Percentiles rank a stretch among this genome's conserved stretches.
phyloP scores from a whole-genome alignment of 2,113 vertebrate genomes.

The Rhinopithecus roxellana region DNA sequence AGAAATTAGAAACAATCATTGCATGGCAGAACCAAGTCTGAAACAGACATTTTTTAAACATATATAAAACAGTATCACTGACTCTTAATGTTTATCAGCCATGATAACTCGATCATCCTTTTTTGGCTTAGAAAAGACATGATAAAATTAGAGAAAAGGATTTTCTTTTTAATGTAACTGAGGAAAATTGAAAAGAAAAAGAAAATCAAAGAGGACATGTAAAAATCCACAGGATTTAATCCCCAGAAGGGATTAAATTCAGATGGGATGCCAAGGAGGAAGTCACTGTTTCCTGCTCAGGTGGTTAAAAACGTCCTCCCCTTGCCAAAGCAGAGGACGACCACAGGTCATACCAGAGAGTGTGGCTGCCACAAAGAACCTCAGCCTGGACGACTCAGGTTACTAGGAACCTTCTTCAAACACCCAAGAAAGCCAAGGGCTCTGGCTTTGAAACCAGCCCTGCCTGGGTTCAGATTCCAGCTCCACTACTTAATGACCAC shows the following conservation, averaged over 20 bases:
- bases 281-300: neutral
- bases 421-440: neutral
- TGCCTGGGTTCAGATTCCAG: neutral
- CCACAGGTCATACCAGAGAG: neutral
- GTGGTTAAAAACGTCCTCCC: neutral
- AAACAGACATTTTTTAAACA: neutral
- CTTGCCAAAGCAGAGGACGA: neutral
- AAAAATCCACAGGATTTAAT: neutral
- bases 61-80: neutral
- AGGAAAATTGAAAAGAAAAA: neutral
- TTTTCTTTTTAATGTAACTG: neutral
- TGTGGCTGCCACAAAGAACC: neutral
- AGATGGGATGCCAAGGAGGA: neutral
- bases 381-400: neutral
- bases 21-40: neutral
- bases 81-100: neutral
- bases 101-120: neutral
- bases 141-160: neutral
- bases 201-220: neutral
- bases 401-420: neutral
- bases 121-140: neutral
- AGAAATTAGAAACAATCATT: conserved; percentile 19
- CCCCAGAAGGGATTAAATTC: neutral
- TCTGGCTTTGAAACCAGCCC: neutral
- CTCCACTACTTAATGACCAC: neutral